phyloP scores from a whole-genome alignment of 92 coral and sea anemone species.

The Galaxea fascicularis region DNA sequence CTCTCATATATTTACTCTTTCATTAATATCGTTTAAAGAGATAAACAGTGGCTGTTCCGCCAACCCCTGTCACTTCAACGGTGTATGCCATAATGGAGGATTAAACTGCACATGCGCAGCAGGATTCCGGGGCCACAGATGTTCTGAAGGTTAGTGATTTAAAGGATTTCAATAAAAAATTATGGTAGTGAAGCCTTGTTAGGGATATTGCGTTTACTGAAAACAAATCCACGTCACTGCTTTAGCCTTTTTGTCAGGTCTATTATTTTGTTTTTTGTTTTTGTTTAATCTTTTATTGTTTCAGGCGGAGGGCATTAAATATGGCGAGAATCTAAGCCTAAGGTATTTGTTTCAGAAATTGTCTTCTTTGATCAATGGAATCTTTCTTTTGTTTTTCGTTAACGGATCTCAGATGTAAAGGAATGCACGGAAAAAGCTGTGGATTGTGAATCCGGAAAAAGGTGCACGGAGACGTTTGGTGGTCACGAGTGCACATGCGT shows the following conservation, averaged over 20 bases:
- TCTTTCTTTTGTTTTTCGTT: neutral
- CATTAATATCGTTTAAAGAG: neutral
- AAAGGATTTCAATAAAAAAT: neutral
- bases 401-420: neutral
- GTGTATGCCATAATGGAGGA: constrained; percentile 17
- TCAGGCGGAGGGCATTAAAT: no score
- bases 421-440: constrained; percentile 17
- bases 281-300: no score
- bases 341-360: no score
- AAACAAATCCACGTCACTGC: no score
- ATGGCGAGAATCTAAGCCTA: no score
- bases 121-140: constrained; percentile 14
- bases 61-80: constrained; percentile 32
- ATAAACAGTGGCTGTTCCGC: constrained; percentile 12
- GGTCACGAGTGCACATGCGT: constrained; percentile 32
- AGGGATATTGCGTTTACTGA: no score
- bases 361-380: no score
- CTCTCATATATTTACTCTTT: neutral
- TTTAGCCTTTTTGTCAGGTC: no score
- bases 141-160: constrained; percentile 33
- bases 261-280: no score
- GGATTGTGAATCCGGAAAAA: constrained; percentile 10
- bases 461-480: constrained; percentile 28
- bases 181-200: no score
- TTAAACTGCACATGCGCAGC: constrained; percentile 17